Evolutionary conservation across 2,888 invertebrate species (phyloP).

Genomic region (Troides helena): DNA sequence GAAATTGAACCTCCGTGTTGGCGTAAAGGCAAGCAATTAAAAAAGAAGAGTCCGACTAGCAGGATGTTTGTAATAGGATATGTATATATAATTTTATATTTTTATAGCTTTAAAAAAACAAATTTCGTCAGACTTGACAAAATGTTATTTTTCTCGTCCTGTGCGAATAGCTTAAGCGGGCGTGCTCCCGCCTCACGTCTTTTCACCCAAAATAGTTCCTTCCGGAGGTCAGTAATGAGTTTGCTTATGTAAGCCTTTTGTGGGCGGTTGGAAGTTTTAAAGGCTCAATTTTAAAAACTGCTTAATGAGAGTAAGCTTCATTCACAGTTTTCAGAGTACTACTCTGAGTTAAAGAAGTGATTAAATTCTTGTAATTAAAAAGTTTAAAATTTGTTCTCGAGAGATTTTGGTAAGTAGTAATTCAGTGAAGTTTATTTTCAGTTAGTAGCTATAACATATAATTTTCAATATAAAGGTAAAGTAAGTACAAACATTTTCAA

Average conservation of each 20-base stretch:
- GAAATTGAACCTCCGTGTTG: too few species aligned
- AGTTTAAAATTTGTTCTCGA: not conserved
- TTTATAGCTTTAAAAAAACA: not conserved
- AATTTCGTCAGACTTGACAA: not conserved
- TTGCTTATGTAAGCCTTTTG: conserved; percentile 51
- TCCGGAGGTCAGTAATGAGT: conserved; percentile 77
- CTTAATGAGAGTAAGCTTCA: conserved; percentile 18
- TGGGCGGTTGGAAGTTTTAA: conserved; percentile 8
- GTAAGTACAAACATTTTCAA: too few species aligned
- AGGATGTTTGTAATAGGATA: too few species aligned
- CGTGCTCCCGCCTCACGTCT: conserved; percentile 36
- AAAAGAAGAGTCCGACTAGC: too few species aligned
- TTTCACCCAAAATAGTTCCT: conserved; percentile 77
- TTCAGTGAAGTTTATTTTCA: not conserved
- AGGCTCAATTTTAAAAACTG: conserved; percentile 12
- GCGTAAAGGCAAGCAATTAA: too few species aligned
- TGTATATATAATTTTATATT: not conserved
- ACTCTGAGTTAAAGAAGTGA: conserved; percentile 12
- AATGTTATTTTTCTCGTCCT: conserved; percentile 4
- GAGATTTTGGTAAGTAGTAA: not conserved
- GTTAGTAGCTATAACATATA: too few species aligned
- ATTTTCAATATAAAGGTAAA: too few species aligned
- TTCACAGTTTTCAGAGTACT: conserved; percentile 10
- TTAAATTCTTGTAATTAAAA: conserved; percentile 18
- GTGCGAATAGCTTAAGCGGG: conserved; percentile 12